Evolutionary conservation across 2,797 vertebrate genomes (phyloP).

Genomic region (Squalus acanthias): DNA sequence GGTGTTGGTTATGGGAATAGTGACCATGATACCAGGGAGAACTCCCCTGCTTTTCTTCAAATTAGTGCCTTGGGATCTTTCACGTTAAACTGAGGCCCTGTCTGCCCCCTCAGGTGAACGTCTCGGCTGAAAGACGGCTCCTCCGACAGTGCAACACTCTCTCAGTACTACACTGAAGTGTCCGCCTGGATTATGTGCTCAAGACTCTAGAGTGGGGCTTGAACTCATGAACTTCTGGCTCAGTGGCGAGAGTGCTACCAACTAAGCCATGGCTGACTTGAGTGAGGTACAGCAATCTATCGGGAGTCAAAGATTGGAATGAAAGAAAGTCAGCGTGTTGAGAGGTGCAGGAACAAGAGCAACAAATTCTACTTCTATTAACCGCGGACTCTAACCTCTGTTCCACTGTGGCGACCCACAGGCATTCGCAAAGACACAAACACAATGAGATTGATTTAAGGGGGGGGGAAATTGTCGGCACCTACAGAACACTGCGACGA

Average conservation of each 20-base stretch:
- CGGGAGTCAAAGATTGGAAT: neutral
- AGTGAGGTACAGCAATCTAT: neutral
- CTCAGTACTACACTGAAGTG: neutral
- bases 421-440: neutral
- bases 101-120: neutral
- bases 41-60: neutral
- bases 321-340: neutral
- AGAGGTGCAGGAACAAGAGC: neutral
- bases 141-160: neutral
- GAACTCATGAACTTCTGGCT: neutral
- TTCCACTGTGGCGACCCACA: neutral
- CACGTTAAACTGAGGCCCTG: too few relatives aligned
- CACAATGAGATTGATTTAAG: conserved; percentile 7
- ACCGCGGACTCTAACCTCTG: neutral
- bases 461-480: too few relatives aligned
- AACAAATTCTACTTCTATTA: neutral
- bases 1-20: neutral
- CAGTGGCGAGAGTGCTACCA: neutral
- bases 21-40: neutral
- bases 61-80: neutral
- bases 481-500: neutral
- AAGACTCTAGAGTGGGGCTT: neutral
- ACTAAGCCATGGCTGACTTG: neutral
- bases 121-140: neutral
- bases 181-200: neutral